phyloP scores from a whole-genome alignment of 2,113 vertebrate genomes.

The Phaethornis superciliosus region DNA sequence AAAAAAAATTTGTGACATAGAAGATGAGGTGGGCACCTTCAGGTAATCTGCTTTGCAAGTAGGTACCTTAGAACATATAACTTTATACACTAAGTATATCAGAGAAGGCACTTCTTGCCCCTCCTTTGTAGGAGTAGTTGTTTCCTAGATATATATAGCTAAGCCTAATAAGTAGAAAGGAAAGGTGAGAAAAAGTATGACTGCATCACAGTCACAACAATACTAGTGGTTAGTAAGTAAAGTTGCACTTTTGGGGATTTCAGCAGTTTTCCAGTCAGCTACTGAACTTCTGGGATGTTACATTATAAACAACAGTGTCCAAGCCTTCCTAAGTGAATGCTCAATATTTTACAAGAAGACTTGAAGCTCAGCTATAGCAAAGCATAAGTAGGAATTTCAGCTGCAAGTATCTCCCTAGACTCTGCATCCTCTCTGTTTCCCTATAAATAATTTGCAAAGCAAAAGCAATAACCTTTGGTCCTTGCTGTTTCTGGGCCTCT shows the following conservation, averaged over 20 bases:
- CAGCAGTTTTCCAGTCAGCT: neutral
- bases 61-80: neutral
- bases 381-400: neutral
- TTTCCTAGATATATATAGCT: neutral
- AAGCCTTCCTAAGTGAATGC: neutral
- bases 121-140: neutral
- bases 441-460: conserved; percentile 15
- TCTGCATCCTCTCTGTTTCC: neutral
- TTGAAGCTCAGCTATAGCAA: neutral
- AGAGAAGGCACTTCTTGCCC: neutral
- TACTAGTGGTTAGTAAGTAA: neutral
- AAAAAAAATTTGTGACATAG: neutral
- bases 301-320: neutral
- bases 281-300: neutral
- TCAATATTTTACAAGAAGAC: neutral
- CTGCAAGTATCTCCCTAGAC: neutral
- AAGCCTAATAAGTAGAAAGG: neutral
- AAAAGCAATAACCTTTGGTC: neutral
- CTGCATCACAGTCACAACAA: neutral
- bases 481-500: neutral
- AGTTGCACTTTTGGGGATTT: neutral
- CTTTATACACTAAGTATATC: too few species aligned
- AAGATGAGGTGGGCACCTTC: neutral
- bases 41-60: neutral
- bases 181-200: neutral